Evolutionary conservation across 2,113 vertebrate species (phyloP), one percentile per base, ranked within the genome.

Genomic region (Vulpes vulpes): DNA sequence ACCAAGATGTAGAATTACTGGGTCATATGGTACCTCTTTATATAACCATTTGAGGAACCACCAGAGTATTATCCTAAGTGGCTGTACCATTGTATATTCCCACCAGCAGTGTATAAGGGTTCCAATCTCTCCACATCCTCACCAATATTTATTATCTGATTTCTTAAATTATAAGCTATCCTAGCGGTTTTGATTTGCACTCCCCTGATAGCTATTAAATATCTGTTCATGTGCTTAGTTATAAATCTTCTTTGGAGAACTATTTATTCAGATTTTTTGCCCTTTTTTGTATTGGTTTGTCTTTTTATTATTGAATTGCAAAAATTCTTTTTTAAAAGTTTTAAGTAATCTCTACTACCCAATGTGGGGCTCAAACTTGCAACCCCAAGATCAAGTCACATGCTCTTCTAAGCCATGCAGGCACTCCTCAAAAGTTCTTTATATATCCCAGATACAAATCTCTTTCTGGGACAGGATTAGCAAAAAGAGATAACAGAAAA

Each of bases 11-110:
- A 32, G 23, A 89, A 93, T 60, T 84, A 53, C 35, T 67, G 22
- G 35, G 71, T 60, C 53, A 85, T 53, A 86, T 3, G 5, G 5
- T 84, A 94, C 65, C 80, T 93, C 19, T 79, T 78, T 32, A 12
- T 79, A 79, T 96, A 53, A 90, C 81, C 32, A 32, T 74, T 38
- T 85, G 43, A 85, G 82, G 62, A 94, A 62, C 25, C 27, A 79
- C 38, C 32, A 49, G 25, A 62, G 22, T 51, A 12, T 82, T 93
- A 92, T n/a, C 11, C 32, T n/a, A 89, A 84, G 69, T 67, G 22
- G 4, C 35, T 93, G 11, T 12, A 89, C 62, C 38, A 83, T 3
- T 89, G 49, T 53, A 79, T 11, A 79, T 53, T 90, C 79, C 62
- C n/a, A 71, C 22, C 35, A 78, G 51, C 51, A 49, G 27, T 55